Evolutionary conservation across 1,140 invertebrate species (phyloP).

Genomic region (Lanistes nyassanus): DNA sequence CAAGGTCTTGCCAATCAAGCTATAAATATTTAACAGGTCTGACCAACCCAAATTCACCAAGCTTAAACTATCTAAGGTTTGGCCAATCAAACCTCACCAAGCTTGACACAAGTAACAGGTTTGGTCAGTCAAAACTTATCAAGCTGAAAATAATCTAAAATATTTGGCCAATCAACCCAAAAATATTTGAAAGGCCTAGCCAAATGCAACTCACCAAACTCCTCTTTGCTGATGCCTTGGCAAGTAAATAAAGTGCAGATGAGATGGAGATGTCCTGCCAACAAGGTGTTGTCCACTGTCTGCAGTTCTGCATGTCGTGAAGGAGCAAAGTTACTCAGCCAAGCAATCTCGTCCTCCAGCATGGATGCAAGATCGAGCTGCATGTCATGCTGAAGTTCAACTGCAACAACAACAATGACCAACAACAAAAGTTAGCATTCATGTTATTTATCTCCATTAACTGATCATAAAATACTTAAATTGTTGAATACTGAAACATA

Average conservation of each 20-base stretch:
- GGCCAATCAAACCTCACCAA: too few species aligned
- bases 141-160: too few species aligned
- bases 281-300: constrained; percentile 66
- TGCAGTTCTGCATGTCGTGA: constrained; percentile 55
- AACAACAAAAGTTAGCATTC: background rate
- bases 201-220: constrained; percentile 44
- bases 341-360: constrained; percentile 70
- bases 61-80: too few species aligned
- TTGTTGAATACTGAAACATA: background rate
- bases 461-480: background rate
- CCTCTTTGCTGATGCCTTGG: constrained; percentile 65
- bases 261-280: constrained; percentile 69
- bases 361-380: constrained; percentile 65
- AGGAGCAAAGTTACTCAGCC: constrained; percentile 69
- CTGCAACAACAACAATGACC: constrained; percentile 44
- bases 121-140: too few species aligned
- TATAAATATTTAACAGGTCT: too few species aligned
- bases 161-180: too few species aligned
- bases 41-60: too few species aligned
- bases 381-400: constrained; percentile 62
- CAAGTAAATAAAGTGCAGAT: constrained; percentile 69
- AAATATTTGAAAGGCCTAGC: too few species aligned
- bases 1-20: too few species aligned
- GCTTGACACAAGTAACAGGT: too few species aligned
- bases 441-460: too few species aligned